Evolutionary conservation across 2,888 invertebrate species (phyloP), one percentile per base, ranked within the genome.

Genomic region (Choreutis nemorana): DNA sequence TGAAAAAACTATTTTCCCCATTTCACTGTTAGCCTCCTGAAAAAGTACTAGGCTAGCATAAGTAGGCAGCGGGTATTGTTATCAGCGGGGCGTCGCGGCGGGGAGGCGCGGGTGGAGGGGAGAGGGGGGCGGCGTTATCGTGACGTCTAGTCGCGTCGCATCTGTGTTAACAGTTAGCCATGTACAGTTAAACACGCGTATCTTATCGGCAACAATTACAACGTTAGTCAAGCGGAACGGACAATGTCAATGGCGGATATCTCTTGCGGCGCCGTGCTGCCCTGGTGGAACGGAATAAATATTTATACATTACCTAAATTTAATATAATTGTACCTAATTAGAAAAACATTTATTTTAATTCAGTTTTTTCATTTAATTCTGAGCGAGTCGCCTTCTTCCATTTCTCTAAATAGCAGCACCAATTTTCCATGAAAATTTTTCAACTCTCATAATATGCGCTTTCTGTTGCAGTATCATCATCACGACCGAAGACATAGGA

Each of bases 41-140:
- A 73, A 72, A 60, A 57, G 63, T 73, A 75, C 75, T 58, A 75
- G 75, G 75, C 70, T 48, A 63, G 40, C 71, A 73, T 68, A 46
- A 65, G 39, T 45, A 43, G 48, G 48, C 48, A 56, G 62, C 44
- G 55, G 66, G 61, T 45, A 62, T 63, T 61, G 68, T 68, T 71
- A 67, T 68, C 72, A 66, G 48, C 50, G 45, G 45, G 54, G 41
- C 42, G 50, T 31, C 39, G 41, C 33, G 30, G 48, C 45, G 51
- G 50, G 42, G 45, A 27, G 42, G 31, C 35, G 41, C 24, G 35
- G 16, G 42, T 32, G 44, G 35, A 38, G 44, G 40, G 41, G 41
- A 41, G 42, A 9, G 48, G 39, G 41, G 35, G 42, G 48, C 43
- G 52, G 54, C 50, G 52, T 55, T 40, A 40, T 50, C 56, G 55